phyloP scores from a whole-genome alignment of 2,888 invertebrate genomes.

The Panzeria rudis region DNA sequence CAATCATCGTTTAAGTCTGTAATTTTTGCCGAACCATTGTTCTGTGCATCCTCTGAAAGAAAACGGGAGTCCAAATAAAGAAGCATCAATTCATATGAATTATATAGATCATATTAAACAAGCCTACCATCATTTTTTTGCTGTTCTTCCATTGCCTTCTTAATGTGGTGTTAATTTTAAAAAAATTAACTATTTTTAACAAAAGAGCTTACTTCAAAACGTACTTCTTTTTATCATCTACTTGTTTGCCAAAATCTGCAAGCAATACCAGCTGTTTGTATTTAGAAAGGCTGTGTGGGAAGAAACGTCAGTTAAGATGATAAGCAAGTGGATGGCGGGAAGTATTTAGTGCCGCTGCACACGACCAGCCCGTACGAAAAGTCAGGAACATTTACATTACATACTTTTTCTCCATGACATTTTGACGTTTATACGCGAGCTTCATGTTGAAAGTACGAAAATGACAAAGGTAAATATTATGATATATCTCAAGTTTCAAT shows the following conservation, averaged over 20 bases:
- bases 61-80: background rate
- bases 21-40: conserved; percentile 27
- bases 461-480: no score
- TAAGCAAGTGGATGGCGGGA: no score
- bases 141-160: conserved; percentile 42
- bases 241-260: background rate
- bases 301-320: conserved; percentile 4
- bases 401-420: no score
- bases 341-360: no score
- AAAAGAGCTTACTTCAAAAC: conserved; percentile 14
- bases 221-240: conserved; percentile 15
- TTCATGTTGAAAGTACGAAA: no score
- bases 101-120: background rate
- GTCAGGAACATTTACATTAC: no score
- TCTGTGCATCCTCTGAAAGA: background rate
- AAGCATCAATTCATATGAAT: background rate
- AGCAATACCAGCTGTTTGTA: conserved; percentile 52
- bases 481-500: no score
- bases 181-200: background rate
- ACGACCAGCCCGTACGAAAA: no score
- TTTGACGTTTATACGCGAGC: no score
- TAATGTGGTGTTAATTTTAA: background rate
- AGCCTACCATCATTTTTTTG: conserved; percentile 14
- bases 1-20: conserved; percentile 78
- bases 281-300: conserved; percentile 37